Evolutionary conservation across 2,113 vertebrate species (phyloP).

Genomic region (Chrysochloris asiatica): DNA sequence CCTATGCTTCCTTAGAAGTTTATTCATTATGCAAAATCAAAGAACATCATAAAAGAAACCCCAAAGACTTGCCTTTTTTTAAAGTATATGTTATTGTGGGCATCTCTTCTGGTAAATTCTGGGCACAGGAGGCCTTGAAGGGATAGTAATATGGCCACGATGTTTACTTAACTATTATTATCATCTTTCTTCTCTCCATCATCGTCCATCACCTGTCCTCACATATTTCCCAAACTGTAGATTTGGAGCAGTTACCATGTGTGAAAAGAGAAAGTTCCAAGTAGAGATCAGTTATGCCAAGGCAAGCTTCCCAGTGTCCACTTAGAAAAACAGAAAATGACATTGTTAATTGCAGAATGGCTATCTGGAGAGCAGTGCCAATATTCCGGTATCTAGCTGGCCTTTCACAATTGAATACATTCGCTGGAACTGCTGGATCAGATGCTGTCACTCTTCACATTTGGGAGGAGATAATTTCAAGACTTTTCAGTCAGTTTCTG

Average conservation of each 20-base stretch:
- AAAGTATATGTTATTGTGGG: neutral
- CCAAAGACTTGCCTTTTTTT: neutral
- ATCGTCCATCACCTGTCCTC: neutral
- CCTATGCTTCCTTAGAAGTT: neutral
- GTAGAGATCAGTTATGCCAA: conserved; percentile 24
- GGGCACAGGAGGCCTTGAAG: neutral
- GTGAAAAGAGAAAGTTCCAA: conserved; percentile 47
- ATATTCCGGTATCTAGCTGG: conserved; percentile 74
- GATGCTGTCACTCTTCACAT: conserved; percentile 67
- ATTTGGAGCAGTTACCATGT: neutral
- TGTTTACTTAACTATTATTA: neutral
- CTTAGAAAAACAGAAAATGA: conserved; percentile 71
- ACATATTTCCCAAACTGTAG: conserved; percentile 1
- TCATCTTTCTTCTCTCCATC: neutral
- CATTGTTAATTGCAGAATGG: conserved; percentile 68
- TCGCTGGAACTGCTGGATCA: conserved; percentile 50
- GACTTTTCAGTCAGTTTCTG: conserved; percentile 68
- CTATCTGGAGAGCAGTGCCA: conserved; percentile 65
- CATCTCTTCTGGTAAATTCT: neutral
- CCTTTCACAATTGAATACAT: conserved; percentile 73
- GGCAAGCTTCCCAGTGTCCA: conserved; percentile 46
- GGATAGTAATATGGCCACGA: neutral
- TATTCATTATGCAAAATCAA: neutral
- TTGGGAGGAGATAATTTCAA: conserved; percentile 67
- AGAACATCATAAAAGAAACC: neutral